Evolutionary conservation across 1,140 invertebrate genomes (phyloP), one percentile per base, ranked within the genome.

Genomic region (Drosophila obscura): DNA sequence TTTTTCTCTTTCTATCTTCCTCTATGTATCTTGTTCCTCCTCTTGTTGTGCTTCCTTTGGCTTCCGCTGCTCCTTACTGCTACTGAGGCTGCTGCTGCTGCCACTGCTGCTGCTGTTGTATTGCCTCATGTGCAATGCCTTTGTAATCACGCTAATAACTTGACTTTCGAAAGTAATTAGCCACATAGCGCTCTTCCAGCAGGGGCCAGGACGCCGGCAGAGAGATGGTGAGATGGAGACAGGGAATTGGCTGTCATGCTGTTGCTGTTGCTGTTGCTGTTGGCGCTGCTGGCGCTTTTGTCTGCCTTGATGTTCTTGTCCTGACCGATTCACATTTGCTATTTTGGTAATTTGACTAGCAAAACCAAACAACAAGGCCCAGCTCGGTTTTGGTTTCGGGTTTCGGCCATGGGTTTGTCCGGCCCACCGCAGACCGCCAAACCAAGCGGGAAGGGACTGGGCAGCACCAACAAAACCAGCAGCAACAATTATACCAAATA

Each of bases 101-200:
- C 31, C 73, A 56, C 45, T 64, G 64, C 45, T 62, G 48, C 26
- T 76, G 57, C 19, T 61, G 57, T 13, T 56, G 57, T n/a, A 35
- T 51, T 69, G 74, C 64, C 73, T 69, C 72, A 79, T 73, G 75
- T 83, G 58, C 84, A 80, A 72, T 89, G 84, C 84, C 77, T 89
- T 84, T 89, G 83, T 88, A 88, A 88, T 88, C 84, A 84, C 83
- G 83, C 84, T 89, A 88, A 88, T 89, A 88, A 89, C 83, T 88
- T 88, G 83, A 83, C 84, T 88, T 88, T 80, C 84, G 77, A 80
- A 89, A 89, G 84, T 89, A 89, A 89, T 89, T 89, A 89, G 84
- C 84, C 84, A 84, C 84, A 89, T 80, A 78, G 75, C 83, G 82
- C 82, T 75, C 63, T 75, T 28, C 22, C 43, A 41, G 28, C 19